These are phyloP conservation scores for Mycteria americana DNA, from an alignment of 2,797 vertebrate genomes.

Conservation along the genomic window DNA sequence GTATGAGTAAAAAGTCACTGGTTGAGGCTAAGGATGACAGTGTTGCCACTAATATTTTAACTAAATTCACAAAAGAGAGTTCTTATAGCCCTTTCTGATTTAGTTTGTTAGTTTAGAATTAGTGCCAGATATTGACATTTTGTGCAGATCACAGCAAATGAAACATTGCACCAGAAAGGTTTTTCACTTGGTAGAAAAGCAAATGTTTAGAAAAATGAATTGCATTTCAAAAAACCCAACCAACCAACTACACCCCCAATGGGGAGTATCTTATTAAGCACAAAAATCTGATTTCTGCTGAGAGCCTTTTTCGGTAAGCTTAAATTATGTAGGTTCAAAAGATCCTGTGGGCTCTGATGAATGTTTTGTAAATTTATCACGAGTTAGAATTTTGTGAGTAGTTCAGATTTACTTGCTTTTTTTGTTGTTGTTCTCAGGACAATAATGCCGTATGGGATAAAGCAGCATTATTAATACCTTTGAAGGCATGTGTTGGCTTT, in stretches of 20 bases:
- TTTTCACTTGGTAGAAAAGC: not conserved
- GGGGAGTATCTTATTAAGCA: not conserved
- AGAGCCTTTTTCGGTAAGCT: not conserved
- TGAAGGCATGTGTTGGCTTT: not conserved
- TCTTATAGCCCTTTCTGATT: conserved; percentile 41
- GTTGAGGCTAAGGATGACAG: not conserved
- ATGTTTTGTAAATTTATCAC: not conserved
- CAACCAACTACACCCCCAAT: not conserved
- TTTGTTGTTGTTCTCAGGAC: not conserved
- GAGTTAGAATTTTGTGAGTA: not conserved
- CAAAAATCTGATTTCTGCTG: not conserved
- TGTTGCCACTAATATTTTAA: conserved; percentile 1
- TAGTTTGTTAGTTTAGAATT: conserved; percentile 53
- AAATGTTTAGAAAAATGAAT: not conserved
- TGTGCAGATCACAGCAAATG: not conserved
- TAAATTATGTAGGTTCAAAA: not conserved
- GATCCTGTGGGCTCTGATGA: not conserved
- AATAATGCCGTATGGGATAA: not conserved
- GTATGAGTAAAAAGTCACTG: not conserved
- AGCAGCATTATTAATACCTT: not conserved
- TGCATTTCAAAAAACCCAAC: not conserved
- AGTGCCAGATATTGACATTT: conserved; percentile 26
- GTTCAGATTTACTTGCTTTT: not conserved
- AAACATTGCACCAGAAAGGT: not conserved
- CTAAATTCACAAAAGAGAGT: not conserved